Conservation (phyloP, 2,113 vertebrate genomes). For the Cyanocitta stelleri region DNA sequence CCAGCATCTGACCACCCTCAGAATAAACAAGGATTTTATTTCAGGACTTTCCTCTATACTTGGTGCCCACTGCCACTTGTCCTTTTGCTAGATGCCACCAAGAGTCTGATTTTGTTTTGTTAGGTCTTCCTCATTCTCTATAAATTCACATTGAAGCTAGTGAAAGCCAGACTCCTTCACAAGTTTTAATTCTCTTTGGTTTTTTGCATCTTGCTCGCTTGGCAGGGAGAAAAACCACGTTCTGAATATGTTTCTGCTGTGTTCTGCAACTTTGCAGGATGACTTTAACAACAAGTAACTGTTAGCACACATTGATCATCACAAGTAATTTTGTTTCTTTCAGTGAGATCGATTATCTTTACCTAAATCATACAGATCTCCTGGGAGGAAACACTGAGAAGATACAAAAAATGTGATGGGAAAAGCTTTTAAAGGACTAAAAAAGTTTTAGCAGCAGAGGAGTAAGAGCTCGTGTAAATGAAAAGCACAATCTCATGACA, state of each 20-base stretch:
- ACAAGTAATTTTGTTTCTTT: slow-evolving; percentile 25
- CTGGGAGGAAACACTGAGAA: neutral
- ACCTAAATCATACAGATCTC: neutral
- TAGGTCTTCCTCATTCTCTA: neutral
- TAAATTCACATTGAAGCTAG: neutral
- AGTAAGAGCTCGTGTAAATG: neutral
- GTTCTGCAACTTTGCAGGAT: neutral
- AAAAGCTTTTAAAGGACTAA: neutral
- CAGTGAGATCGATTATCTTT: slow-evolving; percentile 31
- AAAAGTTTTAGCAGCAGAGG: neutral
- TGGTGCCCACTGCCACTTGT: neutral
- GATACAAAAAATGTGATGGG: neutral
- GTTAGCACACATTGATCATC: neutral
- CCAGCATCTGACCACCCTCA: neutral
- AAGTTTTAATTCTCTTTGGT: neutral
- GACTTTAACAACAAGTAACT: neutral
- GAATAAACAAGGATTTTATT: neutral
- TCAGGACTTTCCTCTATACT: neutral
- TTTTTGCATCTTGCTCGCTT: neutral
- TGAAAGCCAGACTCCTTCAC: neutral
- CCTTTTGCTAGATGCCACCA: neutral
- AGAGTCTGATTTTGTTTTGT: neutral
- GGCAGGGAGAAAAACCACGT: neutral
- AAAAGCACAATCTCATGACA: neutral
- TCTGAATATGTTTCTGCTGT: neutral